These are phyloP conservation scores for Apis dorsata DNA, from an alignment of 1,140 invertebrate genomes.

Conservation along the genomic window DNA sequence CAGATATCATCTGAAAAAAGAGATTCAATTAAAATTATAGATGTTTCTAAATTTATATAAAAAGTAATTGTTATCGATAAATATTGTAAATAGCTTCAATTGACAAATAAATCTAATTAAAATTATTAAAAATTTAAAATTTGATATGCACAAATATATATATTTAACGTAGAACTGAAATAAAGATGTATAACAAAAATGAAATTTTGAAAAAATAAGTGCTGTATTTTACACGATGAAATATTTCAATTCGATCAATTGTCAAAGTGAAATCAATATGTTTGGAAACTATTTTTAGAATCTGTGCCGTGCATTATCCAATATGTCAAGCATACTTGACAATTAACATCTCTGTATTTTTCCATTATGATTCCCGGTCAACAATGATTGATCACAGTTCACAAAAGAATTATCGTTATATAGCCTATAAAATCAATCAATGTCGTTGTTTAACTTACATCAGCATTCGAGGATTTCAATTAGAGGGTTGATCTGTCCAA, in stretches of 20 bases:
- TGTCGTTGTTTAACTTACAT: slow-evolving; percentile 38
- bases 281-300: background rate
- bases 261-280: background rate
- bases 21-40: background rate
- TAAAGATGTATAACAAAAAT: no score
- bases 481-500: slow-evolving; percentile 24
- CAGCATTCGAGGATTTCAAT: slow-evolving; percentile 36
- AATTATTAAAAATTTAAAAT: no score
- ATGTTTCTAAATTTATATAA: no score
- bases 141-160: no score
- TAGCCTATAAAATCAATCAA: slow-evolving; percentile 28
- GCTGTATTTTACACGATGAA: background rate
- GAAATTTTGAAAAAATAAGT: no score
- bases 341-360: slow-evolving; percentile 25
- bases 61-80: no score
- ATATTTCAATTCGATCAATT: background rate
- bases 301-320: background rate
- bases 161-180: no score
- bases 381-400: slow-evolving; percentile 25
- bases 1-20: background rate
- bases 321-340: slow-evolving; percentile 22
- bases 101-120: no score
- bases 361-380: slow-evolving; percentile 15
- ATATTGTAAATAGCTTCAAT: no score
- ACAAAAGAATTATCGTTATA: slow-evolving; percentile 30